A percentile compares a stretch with the other conserved stretches of the same genome.
These are phyloP conservation scores for Catamblyrhynchus diadema DNA, from an alignment of 2,797 vertebrate genomes.

Conservation along the genomic window DNA sequence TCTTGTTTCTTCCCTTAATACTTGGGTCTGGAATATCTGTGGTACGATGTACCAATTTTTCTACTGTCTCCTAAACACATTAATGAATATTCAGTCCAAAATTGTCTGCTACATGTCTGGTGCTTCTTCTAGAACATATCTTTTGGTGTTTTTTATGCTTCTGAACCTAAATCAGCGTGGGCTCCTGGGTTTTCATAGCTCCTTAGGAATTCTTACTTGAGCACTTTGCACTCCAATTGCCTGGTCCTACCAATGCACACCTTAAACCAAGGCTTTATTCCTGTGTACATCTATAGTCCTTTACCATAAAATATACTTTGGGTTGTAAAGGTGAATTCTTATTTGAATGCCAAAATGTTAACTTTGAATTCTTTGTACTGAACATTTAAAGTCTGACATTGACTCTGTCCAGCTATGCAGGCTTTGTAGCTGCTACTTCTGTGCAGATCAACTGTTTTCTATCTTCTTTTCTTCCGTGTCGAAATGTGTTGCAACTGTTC, in stretches of 20 bases:
- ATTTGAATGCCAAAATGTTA: background rate
- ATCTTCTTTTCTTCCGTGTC: background rate
- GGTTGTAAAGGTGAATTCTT: background rate
- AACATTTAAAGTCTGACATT: background rate
- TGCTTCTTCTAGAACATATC: background rate
- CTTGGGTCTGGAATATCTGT: background rate
- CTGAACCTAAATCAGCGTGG: background rate
- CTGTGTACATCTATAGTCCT: background rate
- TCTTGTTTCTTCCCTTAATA: background rate
- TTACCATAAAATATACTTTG: background rate
- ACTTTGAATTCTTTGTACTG: background rate
- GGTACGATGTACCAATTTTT: background rate
- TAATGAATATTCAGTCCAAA: background rate
- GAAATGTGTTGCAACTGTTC: background rate
- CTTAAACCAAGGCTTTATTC: background rate
- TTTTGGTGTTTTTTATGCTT: background rate
- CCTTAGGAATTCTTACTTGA: background rate
- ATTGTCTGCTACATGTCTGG: background rate
- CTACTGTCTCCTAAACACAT: rapidly evolving
- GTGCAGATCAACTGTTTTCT: background rate
- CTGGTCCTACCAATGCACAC: background rate
- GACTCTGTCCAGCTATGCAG: background rate
- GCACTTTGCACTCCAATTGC: background rate
- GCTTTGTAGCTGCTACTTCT: background rate
- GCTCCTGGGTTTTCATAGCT: background rate